Evolutionary conservation across 2,888 invertebrate species (phyloP).

Genomic region (Ditula angustiorana): DNA sequence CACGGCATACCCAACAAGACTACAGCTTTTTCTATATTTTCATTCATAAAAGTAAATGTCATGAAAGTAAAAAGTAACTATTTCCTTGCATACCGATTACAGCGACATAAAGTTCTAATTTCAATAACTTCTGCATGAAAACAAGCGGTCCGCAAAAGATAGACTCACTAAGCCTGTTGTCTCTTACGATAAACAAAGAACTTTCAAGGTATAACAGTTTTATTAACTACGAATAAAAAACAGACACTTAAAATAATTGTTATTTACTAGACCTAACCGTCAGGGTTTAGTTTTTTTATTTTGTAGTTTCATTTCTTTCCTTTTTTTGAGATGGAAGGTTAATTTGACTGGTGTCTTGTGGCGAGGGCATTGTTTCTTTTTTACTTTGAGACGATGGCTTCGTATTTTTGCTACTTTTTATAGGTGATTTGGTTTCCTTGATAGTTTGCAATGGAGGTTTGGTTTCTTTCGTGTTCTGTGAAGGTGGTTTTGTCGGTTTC

Average conservation of each 20-base stretch:
- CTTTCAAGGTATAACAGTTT: neutral
- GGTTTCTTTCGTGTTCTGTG: neutral
- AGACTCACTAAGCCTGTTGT: no score
- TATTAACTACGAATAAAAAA: conserved; percentile 4
- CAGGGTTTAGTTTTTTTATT: neutral
- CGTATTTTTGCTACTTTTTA: neutral
- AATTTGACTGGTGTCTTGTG: neutral
- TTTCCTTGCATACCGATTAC: no score
- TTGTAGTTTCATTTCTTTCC: neutral
- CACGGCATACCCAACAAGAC: no score
- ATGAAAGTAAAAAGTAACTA: no score
- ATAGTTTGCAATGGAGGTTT: neutral
- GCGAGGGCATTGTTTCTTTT: no score
- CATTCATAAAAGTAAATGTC: no score
- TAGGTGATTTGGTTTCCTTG: neutral
- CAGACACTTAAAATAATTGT: conserved; percentile 3
- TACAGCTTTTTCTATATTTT: no score
- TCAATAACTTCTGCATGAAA: no score
- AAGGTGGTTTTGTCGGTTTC: neutral
- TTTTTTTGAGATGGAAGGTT: neutral
- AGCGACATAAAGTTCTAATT: no score
- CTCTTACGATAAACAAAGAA: neutral
- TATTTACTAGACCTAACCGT: neutral
- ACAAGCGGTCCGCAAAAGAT: no score
- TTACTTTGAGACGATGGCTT: neutral